phyloP scores from a whole-genome alignment of 2,113 vertebrate genomes.

The Thunnus maccoyii region DNA sequence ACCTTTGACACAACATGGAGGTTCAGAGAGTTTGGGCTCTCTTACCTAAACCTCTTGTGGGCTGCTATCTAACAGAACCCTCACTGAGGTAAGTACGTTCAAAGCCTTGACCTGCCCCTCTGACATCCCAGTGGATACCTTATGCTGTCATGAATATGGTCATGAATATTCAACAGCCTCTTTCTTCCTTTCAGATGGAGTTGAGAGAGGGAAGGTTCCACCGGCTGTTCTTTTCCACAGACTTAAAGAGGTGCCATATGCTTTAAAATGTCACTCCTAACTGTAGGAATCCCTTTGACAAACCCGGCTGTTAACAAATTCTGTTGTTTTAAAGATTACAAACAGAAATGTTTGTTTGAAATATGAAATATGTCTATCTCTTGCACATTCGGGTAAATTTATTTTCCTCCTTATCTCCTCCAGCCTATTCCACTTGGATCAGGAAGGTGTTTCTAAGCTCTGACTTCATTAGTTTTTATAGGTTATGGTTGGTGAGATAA shows the following conservation, averaged over 20 bases:
- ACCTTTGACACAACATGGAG: conserved; percentile 71
- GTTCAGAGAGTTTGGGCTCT: conserved; percentile 40
- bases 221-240: conserved; percentile 71
- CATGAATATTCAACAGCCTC: conserved; percentile 82
- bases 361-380: neutral
- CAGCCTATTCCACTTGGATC: conserved; percentile 11
- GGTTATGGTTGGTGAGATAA: conserved; percentile 38
- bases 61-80: conserved; percentile 44
- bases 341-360: neutral
- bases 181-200: conserved; percentile 68
- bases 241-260: conserved; percentile 77
- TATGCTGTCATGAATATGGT: conserved; percentile 73
- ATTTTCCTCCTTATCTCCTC: conserved; percentile 4
- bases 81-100: conserved; percentile 65
- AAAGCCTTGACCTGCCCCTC: conserved; percentile 74
- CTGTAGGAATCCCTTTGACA: conserved; percentile 10
- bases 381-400: neutral
- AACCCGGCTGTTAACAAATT: neutral
- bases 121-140: conserved; percentile 72
- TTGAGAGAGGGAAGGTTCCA: conserved; percentile 50
- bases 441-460: conserved; percentile 17
- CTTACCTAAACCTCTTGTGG: conserved; percentile 37
- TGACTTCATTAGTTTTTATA: conserved; percentile 54
- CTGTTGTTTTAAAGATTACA: neutral
- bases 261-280: conserved; percentile 69